Evolutionary conservation across 2,797 vertebrate genomes (phyloP).

Genomic region (Chrosomus eos): DNA sequence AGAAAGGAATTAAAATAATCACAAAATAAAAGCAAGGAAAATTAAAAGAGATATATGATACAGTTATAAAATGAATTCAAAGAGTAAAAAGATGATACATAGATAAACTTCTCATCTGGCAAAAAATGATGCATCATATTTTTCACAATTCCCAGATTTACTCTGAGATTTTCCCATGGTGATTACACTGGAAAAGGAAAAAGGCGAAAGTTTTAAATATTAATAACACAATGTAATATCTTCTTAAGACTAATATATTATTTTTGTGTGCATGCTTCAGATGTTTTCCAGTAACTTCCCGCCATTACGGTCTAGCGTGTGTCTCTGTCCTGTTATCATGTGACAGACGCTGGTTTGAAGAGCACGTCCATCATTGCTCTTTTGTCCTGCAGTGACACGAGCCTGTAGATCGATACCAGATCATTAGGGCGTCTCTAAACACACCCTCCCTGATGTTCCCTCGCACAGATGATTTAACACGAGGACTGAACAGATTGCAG

Average conservation of each 20-base stretch:
- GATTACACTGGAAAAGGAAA: not conserved
- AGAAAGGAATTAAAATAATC: too few relatives aligned
- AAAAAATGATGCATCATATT: too few relatives aligned
- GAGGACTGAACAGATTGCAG: slow-evolving; percentile 43
- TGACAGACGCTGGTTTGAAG: slow-evolving; percentile 32
- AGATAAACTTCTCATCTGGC: too few relatives aligned
- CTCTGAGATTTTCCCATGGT: too few relatives aligned
- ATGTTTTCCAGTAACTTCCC: not conserved
- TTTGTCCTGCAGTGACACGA: slow-evolving; percentile 44
- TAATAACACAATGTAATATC: not conserved
- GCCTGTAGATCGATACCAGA: slow-evolving; percentile 59
- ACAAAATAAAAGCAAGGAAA: too few relatives aligned
- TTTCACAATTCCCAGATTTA: too few relatives aligned
- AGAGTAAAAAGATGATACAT: too few relatives aligned
- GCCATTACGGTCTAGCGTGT: not conserved
- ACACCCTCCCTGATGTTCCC: slow-evolving; percentile 52
- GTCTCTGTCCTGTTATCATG: slow-evolving; percentile 1
- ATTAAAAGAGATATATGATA: too few relatives aligned
- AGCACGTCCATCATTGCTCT: slow-evolving; percentile 29
- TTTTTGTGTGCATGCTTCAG: not conserved
- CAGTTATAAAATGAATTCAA: too few relatives aligned
- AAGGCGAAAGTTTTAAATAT: not conserved
- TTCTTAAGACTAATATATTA: not conserved
- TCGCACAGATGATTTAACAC: slow-evolving; percentile 49
- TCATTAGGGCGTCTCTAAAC: slow-evolving; percentile 61